Evolutionary conservation across 2,113 vertebrate genomes (phyloP).

Genomic region (Rhagologus leucostigma): DNA sequence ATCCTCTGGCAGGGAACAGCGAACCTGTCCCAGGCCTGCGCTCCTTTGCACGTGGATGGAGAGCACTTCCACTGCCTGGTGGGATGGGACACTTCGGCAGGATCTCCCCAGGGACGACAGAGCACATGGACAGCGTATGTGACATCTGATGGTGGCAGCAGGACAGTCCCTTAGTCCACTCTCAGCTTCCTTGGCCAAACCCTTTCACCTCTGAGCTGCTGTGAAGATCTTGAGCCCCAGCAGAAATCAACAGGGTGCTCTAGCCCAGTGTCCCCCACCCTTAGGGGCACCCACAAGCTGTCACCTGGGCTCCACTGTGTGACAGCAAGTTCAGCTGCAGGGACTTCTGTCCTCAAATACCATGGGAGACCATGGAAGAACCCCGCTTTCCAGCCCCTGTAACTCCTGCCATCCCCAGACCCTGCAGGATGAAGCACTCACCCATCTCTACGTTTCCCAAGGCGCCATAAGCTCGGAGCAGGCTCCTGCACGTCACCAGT

Average conservation of each 20-base stretch:
- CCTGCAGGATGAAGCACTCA: neutral
- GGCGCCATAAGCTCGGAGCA: neutral
- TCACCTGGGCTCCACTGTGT: neutral
- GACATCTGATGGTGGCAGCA: neutral
- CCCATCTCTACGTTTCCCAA: rapidly evolving
- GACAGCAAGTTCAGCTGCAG: neutral
- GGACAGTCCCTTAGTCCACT: rapidly evolving
- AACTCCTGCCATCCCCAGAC: neutral
- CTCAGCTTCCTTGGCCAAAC: neutral
- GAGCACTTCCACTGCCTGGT: neutral
- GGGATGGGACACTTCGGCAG: neutral
- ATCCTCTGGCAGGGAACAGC: rapidly evolving
- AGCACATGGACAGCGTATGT: rapidly evolving
- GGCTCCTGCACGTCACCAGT: neutral
- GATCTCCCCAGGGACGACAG: neutral
- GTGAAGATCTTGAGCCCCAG: neutral
- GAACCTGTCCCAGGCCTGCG: neutral
- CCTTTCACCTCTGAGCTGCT: neutral
- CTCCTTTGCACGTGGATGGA: neutral
- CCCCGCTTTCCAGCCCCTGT: neutral
- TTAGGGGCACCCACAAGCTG: neutral
- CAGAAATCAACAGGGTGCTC: neutral
- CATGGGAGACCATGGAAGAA: neutral
- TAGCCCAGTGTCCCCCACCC: neutral
- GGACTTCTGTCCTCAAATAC: rapidly evolving